Evolutionary conservation across 35 echinoderm and acorn worm genomes (phyloP), one percentile per base, ranked within the genome.

Genomic region (Anneissia japonica): DNA sequence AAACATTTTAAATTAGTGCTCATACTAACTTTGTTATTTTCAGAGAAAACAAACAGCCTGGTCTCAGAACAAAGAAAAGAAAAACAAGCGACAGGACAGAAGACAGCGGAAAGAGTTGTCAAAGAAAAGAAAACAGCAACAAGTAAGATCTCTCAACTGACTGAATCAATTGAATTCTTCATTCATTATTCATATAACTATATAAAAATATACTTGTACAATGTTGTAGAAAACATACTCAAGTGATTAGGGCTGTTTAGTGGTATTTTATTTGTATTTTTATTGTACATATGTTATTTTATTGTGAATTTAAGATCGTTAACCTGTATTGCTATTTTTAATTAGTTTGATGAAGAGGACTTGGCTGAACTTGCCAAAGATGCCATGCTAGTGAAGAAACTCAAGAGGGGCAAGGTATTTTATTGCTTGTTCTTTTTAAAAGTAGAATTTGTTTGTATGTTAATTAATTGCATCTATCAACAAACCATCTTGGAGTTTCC

Each of bases 391-490:
- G n/a, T 97, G 41, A 97, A 91, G 81, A 93, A 93, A 83, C 84
- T 97, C 4, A 91, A 91, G 81, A 86, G 35, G 9, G 95, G 95
- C 91, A 97, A 97, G 95, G 95, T 97, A 73, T 73, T 45, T 41
- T 4, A 38, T 30, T 35, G n/a, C n/a, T n/a, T n/a, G n/a, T n/a
- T n/a, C n/a, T n/a, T n/a, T n/a, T n/a, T n/a, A n/a, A n/a, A n/a
- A n/a, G n/a, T n/a, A n/a, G n/a, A n/a, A n/a, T n/a, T n/a, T n/a
- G n/a, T n/a, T n/a, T n/a, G n/a, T n/a, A n/a, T n/a, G n/a, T n/a
- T n/a, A n/a, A n/a, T n/a, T n/a, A n/a, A n/a, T n/a, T n/a, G n/a
- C n/a, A n/a, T n/a, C n/a, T n/a, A n/a, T n/a, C n/a, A n/a, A n/a
- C n/a, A n/a, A n/a, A n/a, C n/a, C n/a, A n/a, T n/a, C n/a, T n/a